A percentile compares a stretch with the other conserved stretches of the same genome.
Conservation (phyloP, 2,888 invertebrate species). For the Acrobasis repandana region DNA sequence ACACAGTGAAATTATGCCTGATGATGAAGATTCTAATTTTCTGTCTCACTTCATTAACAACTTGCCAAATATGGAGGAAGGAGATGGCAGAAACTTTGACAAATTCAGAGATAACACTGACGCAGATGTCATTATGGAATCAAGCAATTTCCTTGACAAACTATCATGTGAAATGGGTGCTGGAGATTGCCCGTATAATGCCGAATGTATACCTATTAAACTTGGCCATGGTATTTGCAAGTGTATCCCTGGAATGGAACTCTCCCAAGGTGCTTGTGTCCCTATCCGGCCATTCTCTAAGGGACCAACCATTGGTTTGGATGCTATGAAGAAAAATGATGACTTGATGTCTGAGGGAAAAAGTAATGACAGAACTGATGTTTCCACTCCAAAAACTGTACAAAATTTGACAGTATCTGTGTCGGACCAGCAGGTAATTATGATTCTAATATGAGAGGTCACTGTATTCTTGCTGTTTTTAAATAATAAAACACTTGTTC, state of each 20-base stretch:
- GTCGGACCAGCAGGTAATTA: constrained; percentile 87
- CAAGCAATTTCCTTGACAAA: constrained; percentile 73
- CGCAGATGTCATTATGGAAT: constrained; percentile 77
- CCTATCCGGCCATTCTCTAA: constrained; percentile 65
- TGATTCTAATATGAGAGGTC: background rate
- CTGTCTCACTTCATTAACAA: constrained; percentile 69
- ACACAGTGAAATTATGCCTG: constrained; percentile 55
- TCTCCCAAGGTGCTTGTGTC: constrained; percentile 64
- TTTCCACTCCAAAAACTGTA: constrained; percentile 74
- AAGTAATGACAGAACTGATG: constrained; percentile 56
- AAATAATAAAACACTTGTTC: background rate
- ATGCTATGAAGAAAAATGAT: constrained; percentile 61
- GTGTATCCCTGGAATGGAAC: constrained; percentile 85
- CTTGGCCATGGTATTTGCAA: constrained; percentile 86
- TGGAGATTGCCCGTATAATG: constrained; percentile 85
- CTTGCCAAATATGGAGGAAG: constrained; percentile 66
- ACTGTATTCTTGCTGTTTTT: constrained; percentile 28
- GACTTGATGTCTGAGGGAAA: constrained; percentile 48
- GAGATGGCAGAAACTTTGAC: constrained; percentile 58
- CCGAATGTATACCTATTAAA: constrained; percentile 85
- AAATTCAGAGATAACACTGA: constrained; percentile 68
- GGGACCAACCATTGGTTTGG: constrained; percentile 62
- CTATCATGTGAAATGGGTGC: constrained; percentile 84
- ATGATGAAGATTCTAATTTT: constrained; percentile 67
- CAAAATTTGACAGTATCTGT: constrained; percentile 89